Evolutionary conservation across 2,888 invertebrate species (phyloP).

Genomic region (Phasia obesa): DNA sequence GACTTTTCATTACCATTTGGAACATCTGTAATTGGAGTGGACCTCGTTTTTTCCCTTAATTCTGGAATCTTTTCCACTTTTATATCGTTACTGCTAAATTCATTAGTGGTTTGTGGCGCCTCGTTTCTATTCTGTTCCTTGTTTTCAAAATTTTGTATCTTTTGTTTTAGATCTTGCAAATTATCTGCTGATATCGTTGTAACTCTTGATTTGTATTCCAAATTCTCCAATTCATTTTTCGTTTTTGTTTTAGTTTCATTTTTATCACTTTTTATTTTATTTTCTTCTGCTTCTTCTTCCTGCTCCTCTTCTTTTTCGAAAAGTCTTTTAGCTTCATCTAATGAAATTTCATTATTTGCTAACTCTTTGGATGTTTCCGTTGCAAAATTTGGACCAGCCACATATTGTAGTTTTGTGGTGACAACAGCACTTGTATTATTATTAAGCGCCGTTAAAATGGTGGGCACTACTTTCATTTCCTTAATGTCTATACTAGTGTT

Average conservation of each 20-base stretch:
- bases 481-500: neutral
- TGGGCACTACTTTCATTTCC: conserved; percentile 22
- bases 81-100: conserved; percentile 43
- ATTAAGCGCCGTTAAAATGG: neutral
- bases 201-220: neutral
- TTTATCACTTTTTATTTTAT: neutral
- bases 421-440: conserved; percentile 38
- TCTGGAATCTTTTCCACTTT: conserved; percentile 22
- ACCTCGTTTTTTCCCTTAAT: neutral
- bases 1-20: conserved; percentile 7
- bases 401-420: conserved; percentile 25
- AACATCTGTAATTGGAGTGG: neutral
- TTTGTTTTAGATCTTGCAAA: conserved; percentile 4
- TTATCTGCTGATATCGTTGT: neutral
- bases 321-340: conserved; percentile 39
- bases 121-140: neutral
- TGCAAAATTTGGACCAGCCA: neutral
- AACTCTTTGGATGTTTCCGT: conserved; percentile 46
- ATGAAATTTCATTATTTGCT: conserved; percentile 48
- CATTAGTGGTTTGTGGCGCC: neutral
- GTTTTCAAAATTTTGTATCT: conserved; percentile 3
- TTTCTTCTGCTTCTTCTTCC: neutral
- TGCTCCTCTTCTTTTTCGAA: too few species aligned
- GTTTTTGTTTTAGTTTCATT: neutral
- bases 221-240: neutral